Percentiles rank a stretch among this genome's conserved stretches.
Evolutionary conservation across 1,140 invertebrate species (phyloP).

Genomic region (Paraescarpia echinospica): DNA sequence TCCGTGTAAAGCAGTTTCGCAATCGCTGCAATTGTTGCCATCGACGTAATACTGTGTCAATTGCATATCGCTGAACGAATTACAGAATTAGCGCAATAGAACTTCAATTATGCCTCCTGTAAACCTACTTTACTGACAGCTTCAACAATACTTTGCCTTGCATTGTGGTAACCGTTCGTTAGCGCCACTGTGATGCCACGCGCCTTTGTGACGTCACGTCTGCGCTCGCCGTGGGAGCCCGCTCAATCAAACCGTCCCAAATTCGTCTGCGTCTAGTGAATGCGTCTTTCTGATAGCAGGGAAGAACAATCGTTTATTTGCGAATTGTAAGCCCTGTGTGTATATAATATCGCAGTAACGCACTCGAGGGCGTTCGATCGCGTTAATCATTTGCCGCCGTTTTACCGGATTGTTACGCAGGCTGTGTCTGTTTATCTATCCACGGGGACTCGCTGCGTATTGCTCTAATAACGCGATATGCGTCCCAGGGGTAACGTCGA

Average conservation of each 20-base stretch:
- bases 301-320: background rate
- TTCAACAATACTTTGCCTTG: background rate
- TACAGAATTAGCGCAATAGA: no score
- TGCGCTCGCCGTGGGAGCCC: background rate
- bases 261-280: background rate
- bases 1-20: background rate
- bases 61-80: background rate
- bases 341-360: background rate
- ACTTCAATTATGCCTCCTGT: background rate
- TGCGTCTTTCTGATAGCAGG: background rate
- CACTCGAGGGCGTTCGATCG: background rate
- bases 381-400: background rate
- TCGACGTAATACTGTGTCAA: background rate
- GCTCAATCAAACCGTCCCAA: background rate
- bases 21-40: background rate
- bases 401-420: background rate
- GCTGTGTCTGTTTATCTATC: background rate
- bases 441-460: background rate
- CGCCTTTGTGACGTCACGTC: background rate
- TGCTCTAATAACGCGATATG: background rate
- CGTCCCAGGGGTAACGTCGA: background rate
- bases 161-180: background rate
- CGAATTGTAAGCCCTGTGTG: background rate
- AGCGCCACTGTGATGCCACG: no score
- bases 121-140: background rate